phyloP scores from a whole-genome alignment of 2,888 invertebrate genomes.

The Sialis lutaria region DNA sequence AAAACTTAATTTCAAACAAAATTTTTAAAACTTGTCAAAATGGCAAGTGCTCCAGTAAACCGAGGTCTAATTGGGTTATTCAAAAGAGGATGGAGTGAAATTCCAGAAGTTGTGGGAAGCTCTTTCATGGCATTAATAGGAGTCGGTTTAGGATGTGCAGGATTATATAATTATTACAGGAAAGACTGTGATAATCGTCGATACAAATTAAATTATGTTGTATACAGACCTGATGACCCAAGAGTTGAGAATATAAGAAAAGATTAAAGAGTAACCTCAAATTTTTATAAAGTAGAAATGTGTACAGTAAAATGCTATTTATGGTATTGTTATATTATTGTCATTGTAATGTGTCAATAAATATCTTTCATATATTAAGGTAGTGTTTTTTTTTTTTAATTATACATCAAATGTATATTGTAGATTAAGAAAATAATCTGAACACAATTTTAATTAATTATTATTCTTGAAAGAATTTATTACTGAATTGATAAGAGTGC shows the following conservation, averaged over 20 bases:
- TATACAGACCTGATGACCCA: conserved; percentile 52
- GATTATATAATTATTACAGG: conserved; percentile 30
- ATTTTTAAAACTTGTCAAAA: conserved; percentile 1
- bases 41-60: conserved; percentile 3
- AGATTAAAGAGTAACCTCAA: not conserved
- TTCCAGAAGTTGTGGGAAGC: conserved; percentile 51
- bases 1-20: not conserved
- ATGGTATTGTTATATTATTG: too few relatives aligned
- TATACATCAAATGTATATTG: too few relatives aligned
- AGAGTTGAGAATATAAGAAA: conserved; percentile 19
- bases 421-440: too few relatives aligned
- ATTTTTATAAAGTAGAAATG: too few relatives aligned
- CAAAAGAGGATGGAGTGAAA: conserved; percentile 41
- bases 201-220: conserved; percentile 42
- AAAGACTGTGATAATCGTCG: conserved; percentile 47
- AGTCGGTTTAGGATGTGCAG: conserved; percentile 28
- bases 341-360: too few relatives aligned
- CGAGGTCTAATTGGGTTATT: conserved; percentile 18
- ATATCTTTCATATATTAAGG: not conserved
- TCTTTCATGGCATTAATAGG: conserved; percentile 40
- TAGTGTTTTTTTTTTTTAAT: not conserved
- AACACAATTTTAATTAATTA: too few relatives aligned
- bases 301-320: too few relatives aligned
- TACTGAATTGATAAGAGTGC: too few relatives aligned
- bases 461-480: too few relatives aligned